A percentile compares a stretch with the other conserved stretches of the same genome.
These are phyloP conservation scores for Ellobium chinense DNA, from an alignment of 2,888 invertebrate species.

Conservation along the genomic window DNA sequence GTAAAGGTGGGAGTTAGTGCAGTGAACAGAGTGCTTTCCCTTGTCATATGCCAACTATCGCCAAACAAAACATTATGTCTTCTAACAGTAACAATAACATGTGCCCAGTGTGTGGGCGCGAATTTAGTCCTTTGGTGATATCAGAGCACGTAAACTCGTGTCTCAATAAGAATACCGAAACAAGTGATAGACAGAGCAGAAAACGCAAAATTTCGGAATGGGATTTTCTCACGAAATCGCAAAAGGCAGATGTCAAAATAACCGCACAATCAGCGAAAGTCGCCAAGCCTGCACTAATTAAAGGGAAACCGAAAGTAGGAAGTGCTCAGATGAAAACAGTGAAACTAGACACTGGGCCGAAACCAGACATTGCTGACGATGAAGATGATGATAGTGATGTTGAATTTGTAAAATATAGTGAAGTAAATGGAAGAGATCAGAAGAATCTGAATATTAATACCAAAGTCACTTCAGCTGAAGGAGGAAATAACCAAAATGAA, in stretches of 20 bases:
- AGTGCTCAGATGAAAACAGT: background rate
- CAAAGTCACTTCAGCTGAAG: background rate
- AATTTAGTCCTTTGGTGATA: conserved; percentile 51
- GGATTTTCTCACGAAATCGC: conserved; percentile 9
- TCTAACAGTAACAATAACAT: background rate
- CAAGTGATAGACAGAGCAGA: background rate
- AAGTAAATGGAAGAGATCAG: background rate
- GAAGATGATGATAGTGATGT: background rate
- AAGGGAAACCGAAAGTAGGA: conserved; percentile 2
- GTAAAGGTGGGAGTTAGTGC: too few species aligned
- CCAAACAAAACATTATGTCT: background rate
- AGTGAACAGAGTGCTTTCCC: too few species aligned
- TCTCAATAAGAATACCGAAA: conserved; percentile 43
- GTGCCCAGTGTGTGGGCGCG: conserved; percentile 64
- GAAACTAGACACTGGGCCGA: background rate
- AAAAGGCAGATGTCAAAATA: background rate
- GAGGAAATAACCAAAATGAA: background rate
- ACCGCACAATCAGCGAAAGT: background rate
- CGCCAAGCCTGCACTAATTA: background rate
- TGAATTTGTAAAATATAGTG: background rate
- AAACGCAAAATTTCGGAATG: conserved; percentile 19
- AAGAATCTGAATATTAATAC: background rate
- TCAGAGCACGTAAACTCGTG: conserved; percentile 60
- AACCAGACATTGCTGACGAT: background rate
- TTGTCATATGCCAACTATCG: background rate